Conservation (phyloP, 1,140 invertebrate species). For the Centruroides sculpturatus region DNA sequence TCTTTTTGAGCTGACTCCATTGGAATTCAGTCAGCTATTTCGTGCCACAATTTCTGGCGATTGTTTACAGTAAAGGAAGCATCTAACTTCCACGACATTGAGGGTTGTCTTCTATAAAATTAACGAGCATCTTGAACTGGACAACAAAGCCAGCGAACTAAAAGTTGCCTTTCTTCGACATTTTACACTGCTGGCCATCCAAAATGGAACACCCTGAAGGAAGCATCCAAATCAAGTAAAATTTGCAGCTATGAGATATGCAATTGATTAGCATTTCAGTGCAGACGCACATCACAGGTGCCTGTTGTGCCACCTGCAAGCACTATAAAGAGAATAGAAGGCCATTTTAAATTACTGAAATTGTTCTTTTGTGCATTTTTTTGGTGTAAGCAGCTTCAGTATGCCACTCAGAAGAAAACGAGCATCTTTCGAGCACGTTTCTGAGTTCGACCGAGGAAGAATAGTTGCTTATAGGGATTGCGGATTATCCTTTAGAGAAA, state of each 20-base stretch:
- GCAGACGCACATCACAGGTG: not conserved
- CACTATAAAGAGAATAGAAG: not conserved
- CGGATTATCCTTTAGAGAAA: conserved; percentile 4
- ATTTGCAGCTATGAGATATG: not conserved
- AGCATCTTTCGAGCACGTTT: not conserved
- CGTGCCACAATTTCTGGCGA: no score
- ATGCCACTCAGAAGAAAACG: not conserved
- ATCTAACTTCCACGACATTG: no score
- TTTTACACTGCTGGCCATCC: not conserved
- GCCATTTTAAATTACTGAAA: not conserved
- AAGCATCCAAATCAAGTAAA: not conserved
- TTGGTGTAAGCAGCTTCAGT: not conserved
- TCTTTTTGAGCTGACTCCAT: no score
- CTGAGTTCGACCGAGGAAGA: not conserved
- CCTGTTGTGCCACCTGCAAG: not conserved
- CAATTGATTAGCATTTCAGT: not conserved
- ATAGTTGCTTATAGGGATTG: conserved; percentile 1
- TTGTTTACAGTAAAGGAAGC: no score
- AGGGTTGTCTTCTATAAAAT: no score
- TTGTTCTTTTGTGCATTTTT: not conserved
- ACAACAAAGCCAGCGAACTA: no score
- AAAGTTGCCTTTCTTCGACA: no score
- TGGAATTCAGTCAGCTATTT: no score
- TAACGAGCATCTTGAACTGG: no score
- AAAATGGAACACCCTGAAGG: not conserved